phyloP scores from a whole-genome alignment of 1,140 invertebrate genomes.

The Battus philenor region DNA sequence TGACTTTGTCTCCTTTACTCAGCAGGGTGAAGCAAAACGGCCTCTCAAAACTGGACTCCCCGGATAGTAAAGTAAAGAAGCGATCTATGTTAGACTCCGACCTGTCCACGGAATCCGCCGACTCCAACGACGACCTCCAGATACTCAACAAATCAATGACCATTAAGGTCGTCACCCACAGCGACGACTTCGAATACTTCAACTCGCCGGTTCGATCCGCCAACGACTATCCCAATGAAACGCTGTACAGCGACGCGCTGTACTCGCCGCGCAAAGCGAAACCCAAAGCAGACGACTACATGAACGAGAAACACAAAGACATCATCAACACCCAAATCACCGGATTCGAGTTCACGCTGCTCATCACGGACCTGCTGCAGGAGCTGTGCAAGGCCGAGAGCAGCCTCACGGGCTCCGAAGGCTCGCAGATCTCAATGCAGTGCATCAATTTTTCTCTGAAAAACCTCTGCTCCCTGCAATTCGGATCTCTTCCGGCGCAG shows the following conservation, averaged over 20 bases:
- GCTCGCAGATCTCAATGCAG: conserved; percentile 77
- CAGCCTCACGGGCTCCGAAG: conserved; percentile 64
- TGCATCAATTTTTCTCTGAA: conserved; percentile 79
- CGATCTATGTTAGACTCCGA: conserved; percentile 33
- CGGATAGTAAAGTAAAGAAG: conserved; percentile 33
- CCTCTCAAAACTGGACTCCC: conserved; percentile 29
- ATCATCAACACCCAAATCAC: conserved; percentile 76
- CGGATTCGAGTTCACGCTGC: conserved; percentile 76
- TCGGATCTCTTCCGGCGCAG: conserved; percentile 57
- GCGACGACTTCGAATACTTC: conserved; percentile 82
- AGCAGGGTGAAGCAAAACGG: conserved; percentile 35
- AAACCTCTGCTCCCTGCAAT: conserved; percentile 78
- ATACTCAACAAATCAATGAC: conserved; percentile 72
- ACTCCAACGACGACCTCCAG: conserved; percentile 74
- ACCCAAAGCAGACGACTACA: conserved; percentile 72
- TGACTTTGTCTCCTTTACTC: conserved; percentile 17
- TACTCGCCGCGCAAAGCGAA: conserved; percentile 48
- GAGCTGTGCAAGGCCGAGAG: conserved; percentile 77
- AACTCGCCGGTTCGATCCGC: conserved; percentile 77
- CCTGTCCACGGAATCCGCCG: conserved; percentile 73
- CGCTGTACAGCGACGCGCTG: conserved; percentile 43
- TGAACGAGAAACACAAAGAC: conserved; percentile 73
- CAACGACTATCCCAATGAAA: conserved; percentile 66
- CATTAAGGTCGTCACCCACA: conserved; percentile 77
- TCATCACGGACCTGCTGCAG: conserved; percentile 78